A percentile compares a stretch with the other conserved stretches of the same genome.
These are phyloP conservation scores for Olivierus martensii DNA, from an alignment of 1,140 invertebrate species.

Conservation along the genomic window DNA sequence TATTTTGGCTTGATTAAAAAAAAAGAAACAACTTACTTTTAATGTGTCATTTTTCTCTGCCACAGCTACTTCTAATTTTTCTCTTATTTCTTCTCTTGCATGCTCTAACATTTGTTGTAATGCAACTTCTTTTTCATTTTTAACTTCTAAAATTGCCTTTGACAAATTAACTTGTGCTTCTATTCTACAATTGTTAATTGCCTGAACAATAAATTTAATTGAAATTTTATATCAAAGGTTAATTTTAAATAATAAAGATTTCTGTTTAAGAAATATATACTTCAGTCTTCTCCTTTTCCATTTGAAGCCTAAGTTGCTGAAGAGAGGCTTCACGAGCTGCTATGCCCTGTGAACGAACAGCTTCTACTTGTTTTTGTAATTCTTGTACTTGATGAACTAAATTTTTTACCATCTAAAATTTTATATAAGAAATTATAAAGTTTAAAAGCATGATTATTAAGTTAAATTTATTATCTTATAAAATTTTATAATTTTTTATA, in stretches of 20 bases:
- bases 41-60: slow-evolving; percentile 1
- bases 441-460: no score
- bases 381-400: slow-evolving; percentile 30
- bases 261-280: slow-evolving; percentile 24
- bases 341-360: slow-evolving; percentile 28
- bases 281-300: slow-evolving; percentile 47
- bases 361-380: slow-evolving; percentile 31
- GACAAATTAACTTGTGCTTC: slow-evolving; percentile 29
- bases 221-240: no score
- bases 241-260: not conserved
- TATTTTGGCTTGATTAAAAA: slow-evolving; percentile 8
- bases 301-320: slow-evolving; percentile 26
- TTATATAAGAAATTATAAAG: no score
- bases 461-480: no score
- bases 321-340: slow-evolving; percentile 27
- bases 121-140: slow-evolving; percentile 29
- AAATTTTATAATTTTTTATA: no score
- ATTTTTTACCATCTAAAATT: slow-evolving; percentile 31
- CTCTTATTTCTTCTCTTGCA: slow-evolving; percentile 23
- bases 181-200: slow-evolving; percentile 25
- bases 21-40: not conserved
- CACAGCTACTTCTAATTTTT: slow-evolving; percentile 1
- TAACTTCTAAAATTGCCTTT: slow-evolving; percentile 28
- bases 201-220: slow-evolving; percentile 21
- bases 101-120: slow-evolving; percentile 29